Percentiles rank a stretch among this genome's conserved stretches.
These are phyloP conservation scores for Rallus limicola DNA, from an alignment of 2,113 vertebrate genomes.

Conservation along the genomic window DNA sequence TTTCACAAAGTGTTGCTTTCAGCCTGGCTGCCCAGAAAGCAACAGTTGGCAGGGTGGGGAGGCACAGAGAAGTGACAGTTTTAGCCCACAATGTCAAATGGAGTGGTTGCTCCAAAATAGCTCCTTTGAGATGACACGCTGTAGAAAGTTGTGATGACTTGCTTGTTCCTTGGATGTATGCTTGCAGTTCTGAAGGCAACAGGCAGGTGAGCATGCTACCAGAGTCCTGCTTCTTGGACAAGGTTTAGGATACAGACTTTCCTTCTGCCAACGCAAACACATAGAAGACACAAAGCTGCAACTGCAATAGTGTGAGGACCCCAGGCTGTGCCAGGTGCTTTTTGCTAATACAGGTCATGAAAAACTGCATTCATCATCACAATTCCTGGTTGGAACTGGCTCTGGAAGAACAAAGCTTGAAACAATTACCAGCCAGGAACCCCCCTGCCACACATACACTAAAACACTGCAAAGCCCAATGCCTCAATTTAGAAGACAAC, in stretches of 20 bases:
- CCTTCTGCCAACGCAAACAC: background rate
- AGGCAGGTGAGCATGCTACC: rapidly evolving
- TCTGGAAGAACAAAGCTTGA: background rate
- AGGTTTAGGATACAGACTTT: background rate
- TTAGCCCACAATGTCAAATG: rapidly evolving
- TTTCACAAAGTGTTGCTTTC: background rate
- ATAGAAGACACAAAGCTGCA: background rate
- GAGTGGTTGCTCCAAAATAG: background rate
- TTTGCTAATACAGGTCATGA: background rate
- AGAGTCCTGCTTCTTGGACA: rapidly evolving
- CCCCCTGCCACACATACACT: too few species aligned
- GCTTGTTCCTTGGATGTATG: rapidly evolving
- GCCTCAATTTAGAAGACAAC: background rate
- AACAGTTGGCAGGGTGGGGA: too few species aligned
- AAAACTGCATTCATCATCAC: background rate
- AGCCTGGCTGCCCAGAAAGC: background rate
- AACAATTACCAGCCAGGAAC: background rate
- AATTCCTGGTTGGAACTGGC: background rate
- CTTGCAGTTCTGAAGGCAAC: background rate
- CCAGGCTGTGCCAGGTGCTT: too few species aligned
- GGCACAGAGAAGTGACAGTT: rapidly evolving
- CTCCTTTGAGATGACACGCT: too few species aligned
- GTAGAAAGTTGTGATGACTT: background rate
- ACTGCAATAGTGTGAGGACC: background rate
- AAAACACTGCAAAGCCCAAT: background rate